Evolutionary conservation across 2,113 vertebrate species (phyloP).

Genomic region (Nothoprocta perdicaria): DNA sequence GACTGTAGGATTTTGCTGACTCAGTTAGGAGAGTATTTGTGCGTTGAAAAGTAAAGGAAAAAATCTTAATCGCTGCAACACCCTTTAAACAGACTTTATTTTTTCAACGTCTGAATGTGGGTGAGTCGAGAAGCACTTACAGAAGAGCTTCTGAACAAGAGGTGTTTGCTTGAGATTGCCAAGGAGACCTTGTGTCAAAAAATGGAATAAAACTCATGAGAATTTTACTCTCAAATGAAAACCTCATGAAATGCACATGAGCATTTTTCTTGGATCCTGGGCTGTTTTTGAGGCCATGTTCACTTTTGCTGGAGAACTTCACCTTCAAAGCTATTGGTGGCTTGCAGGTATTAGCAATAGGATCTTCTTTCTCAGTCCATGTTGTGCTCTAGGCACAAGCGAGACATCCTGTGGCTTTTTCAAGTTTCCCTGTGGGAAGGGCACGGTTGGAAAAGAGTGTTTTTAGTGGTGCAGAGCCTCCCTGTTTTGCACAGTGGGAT

Average conservation of each 20-base stretch:
- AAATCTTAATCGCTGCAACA: not conserved
- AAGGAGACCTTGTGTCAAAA: not conserved
- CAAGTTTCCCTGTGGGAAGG: not conserved
- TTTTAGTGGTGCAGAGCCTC: no score
- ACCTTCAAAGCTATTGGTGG: not conserved
- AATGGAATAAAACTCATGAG: not conserved
- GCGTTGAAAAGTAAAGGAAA: not conserved
- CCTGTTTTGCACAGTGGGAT: not conserved
- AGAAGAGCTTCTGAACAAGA: not conserved
- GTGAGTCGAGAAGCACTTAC: not conserved
- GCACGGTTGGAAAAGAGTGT: not conserved
- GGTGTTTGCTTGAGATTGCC: not conserved
- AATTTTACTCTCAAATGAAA: conserved; percentile 4
- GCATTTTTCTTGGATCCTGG: not conserved
- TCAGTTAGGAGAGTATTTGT: not conserved
- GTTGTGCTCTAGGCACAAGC: not conserved
- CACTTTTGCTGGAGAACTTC: not conserved
- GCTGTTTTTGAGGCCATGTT: not conserved
- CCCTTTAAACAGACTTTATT: not conserved
- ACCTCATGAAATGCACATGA: not conserved
- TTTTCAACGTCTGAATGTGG: not conserved
- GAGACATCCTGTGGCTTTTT: not conserved
- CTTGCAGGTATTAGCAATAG: not conserved
- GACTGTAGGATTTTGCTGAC: not conserved
- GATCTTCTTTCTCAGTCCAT: not conserved